Evolutionary conservation across 2,797 vertebrate species (phyloP).

Genomic region (Tympanoctomys barrerae): DNA sequence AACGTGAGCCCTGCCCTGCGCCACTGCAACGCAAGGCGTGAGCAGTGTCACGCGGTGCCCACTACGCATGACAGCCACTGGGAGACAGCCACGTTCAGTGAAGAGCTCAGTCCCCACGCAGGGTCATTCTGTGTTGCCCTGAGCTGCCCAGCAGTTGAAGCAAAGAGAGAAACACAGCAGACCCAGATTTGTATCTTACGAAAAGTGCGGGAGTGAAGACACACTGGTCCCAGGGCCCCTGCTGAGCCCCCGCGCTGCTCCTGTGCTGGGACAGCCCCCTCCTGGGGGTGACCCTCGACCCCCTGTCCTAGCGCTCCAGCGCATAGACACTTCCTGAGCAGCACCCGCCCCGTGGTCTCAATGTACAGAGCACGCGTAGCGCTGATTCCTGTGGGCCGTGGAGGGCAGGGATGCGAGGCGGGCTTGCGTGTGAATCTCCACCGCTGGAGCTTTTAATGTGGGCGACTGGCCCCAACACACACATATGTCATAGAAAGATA

Average conservation of each 20-base stretch:
- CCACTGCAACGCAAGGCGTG: too few relatives aligned
- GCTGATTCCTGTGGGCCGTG: neutral
- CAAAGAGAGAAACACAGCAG: neutral
- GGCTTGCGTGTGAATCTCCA: neutral
- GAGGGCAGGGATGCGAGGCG: neutral
- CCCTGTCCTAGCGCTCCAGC: neutral
- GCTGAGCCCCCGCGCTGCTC: neutral
- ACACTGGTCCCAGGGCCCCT: neutral
- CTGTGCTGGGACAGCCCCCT: neutral
- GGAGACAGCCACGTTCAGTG: neutral
- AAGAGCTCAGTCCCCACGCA: neutral
- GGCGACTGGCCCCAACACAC: neutral
- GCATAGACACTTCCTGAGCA: too few relatives aligned
- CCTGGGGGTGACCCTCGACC: neutral
- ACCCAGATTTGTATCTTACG: neutral
- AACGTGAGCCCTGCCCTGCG: too few relatives aligned
- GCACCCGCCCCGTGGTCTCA: neutral
- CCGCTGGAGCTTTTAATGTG: neutral
- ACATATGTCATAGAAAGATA: neutral
- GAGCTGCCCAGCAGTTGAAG: neutral
- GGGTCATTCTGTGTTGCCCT: neutral
- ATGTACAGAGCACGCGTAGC: too few relatives aligned
- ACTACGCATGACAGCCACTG: neutral
- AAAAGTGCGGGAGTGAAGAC: neutral
- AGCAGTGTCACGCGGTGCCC: neutral